Conservation (phyloP, 1,140 invertebrate species). For the Brachionus paranguensis region DNA sequence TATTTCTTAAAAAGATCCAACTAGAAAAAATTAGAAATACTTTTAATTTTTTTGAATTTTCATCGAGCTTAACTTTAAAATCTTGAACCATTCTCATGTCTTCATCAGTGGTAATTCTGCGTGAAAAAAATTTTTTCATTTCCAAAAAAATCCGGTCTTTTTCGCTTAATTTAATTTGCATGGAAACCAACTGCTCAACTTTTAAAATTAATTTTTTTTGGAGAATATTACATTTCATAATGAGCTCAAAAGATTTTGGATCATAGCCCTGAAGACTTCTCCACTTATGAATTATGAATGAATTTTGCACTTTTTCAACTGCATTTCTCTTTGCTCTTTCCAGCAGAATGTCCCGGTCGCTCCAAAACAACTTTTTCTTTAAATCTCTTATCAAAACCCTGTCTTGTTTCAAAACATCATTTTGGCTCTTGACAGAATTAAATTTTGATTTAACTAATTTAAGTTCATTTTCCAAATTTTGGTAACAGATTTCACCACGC, state of each 20-base stretch:
- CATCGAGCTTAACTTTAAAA: not conserved
- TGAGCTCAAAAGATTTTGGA: not conserved
- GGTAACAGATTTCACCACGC: not conserved
- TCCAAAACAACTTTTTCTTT: not conserved
- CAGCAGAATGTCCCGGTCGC: not conserved
- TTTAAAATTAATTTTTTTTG: constrained; percentile 22
- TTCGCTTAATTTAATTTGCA: constrained; percentile 1
- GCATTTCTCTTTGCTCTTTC: constrained; percentile 17
- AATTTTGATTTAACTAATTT: not conserved
- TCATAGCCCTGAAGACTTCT: not conserved
- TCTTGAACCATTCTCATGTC: not conserved
- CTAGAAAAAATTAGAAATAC: not conserved
- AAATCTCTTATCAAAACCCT: not conserved
- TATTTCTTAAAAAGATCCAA: not conserved
- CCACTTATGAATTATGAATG: constrained; percentile 6
- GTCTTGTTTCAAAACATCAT: not conserved
- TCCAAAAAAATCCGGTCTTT: constrained; percentile 16
- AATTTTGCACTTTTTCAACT: constrained; percentile 18
- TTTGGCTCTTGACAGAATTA: not conserved
- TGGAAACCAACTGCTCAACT: not conserved
- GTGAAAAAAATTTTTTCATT: constrained; percentile 12
- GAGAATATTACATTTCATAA: not conserved
- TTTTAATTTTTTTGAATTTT: not conserved
- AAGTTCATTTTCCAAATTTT: not conserved
- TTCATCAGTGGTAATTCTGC: not conserved